phyloP scores from a whole-genome alignment of 1,140 invertebrate species.

The Atta texana region DNA sequence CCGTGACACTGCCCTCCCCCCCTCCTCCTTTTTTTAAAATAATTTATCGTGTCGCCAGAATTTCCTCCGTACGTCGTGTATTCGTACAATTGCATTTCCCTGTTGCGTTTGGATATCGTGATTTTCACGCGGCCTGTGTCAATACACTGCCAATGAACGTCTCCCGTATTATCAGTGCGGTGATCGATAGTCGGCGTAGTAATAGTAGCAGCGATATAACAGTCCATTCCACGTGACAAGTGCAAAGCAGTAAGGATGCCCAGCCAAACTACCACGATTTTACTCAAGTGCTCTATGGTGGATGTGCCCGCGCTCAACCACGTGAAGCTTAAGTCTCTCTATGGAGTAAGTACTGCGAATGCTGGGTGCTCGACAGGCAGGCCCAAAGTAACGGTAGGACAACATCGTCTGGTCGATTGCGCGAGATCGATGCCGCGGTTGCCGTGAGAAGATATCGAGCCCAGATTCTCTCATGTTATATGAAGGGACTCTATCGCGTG shows the following conservation, averaged over 20 bases:
- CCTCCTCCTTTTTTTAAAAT: not conserved
- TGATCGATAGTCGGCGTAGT: conserved; percentile 56
- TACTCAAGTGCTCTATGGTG: conserved; percentile 86
- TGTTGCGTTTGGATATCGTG: not conserved
- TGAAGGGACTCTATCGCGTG: not conserved
- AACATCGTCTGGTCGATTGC: conserved; percentile 49
- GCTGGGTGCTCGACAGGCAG: not conserved
- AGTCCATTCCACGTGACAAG: conserved; percentile 61
- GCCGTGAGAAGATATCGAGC: conserved; percentile 28
- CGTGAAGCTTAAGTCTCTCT: conserved; percentile 83
- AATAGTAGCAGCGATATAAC: conserved; percentile 6
- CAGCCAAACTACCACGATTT: conserved; percentile 85
- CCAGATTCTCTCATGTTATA: too few relatives aligned
- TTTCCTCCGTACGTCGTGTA: not conserved
- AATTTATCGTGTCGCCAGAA: not conserved
- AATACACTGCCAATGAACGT: conserved; percentile 65
- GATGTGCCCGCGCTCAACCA: conserved; percentile 85
- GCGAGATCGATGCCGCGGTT: conserved; percentile 47
- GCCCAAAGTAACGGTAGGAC: conserved; percentile 64
- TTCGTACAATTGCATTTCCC: not conserved
- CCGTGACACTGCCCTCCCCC: not conserved
- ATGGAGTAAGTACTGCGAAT: conserved; percentile 81
- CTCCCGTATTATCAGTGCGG: conserved; percentile 63
- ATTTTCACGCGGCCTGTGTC: conserved; percentile 1
- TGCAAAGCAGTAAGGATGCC: conserved; percentile 79